Percentiles rank a stretch among this genome's conserved stretches.
These are phyloP conservation scores for Lerista edwardsae DNA, from an alignment of 2,797 vertebrate species.

Conservation along the genomic window DNA sequence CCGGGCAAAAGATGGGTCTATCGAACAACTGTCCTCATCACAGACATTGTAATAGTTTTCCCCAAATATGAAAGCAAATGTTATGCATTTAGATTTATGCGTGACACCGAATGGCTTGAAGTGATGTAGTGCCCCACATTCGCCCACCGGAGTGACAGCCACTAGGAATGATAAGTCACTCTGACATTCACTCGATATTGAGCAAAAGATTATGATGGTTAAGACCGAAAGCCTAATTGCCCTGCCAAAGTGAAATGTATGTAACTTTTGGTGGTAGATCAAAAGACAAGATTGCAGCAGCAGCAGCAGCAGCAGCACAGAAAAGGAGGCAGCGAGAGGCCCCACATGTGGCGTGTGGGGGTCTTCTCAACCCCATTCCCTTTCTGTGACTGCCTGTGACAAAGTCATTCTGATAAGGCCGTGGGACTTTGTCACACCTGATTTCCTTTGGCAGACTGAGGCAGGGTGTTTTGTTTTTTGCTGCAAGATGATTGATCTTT, in stretches of 20 bases:
- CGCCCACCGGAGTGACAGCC: neutral
- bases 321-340: neutral
- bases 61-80: slow-evolving; percentile 27
- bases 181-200: slow-evolving; percentile 28
- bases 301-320: slow-evolving; percentile 4
- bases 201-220: slow-evolving; percentile 36
- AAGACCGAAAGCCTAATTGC: slow-evolving; percentile 22
- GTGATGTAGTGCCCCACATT: neutral
- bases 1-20: no score
- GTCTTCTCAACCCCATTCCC: slow-evolving; percentile 24
- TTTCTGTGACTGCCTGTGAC: slow-evolving; percentile 24
- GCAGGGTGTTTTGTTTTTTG: slow-evolving; percentile 40
- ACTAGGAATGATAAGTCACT: neutral
- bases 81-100: slow-evolving; percentile 31
- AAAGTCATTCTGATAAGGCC: slow-evolving; percentile 52
- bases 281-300: slow-evolving; percentile 32
- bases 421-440: slow-evolving; percentile 42
- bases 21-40: neutral
- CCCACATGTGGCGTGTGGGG: neutral
- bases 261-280: slow-evolving; percentile 3
- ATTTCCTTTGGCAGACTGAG: slow-evolving; percentile 55
- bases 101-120: slow-evolving; percentile 27
- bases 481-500: slow-evolving; percentile 56
- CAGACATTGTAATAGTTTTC: neutral
- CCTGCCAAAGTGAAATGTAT: slow-evolving; percentile 32